Base-by-base conservation (phyloP, 2,888 invertebrate genomes). In the Chrysolina americana region DNA sequence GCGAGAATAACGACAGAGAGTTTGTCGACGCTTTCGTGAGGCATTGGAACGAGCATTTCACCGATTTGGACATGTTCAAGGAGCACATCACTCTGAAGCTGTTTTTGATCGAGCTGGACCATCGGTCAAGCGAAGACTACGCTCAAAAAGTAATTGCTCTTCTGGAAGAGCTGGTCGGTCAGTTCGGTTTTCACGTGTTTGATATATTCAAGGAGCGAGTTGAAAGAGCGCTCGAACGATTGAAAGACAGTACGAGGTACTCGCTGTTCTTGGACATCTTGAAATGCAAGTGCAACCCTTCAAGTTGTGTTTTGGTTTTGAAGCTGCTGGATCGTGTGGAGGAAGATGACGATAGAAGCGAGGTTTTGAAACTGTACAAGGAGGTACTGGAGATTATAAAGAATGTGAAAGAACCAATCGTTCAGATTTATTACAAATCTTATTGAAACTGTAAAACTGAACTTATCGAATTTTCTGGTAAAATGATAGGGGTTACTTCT, bases 251-350 rank as follows among this genome's bases (percentile, higher is more conserved):
- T 1, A 63, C 65, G 50, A 41, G 15, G 13, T 71, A 71, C 44
- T 15, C 50, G 13, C 56, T 74, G 15, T 48, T 62, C 56, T 64
- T 71, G 59, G 41, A 65, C 8, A 65, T 76, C 47, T 47, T 76
- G 47, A 69, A 63, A n/a, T 66, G 41, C 47, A 73, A 76, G 70
- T 23, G 36, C 28, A 50, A 59, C 19, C 23, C 63, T 15, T 59
- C 36, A 19, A 76, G 62, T 71, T 76, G 71, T 41, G 63, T 70
- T 11, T 66, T 76, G n/a, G 69, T 71, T 48, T 28, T 76, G 17
- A 66, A 76, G n/a, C 19, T 44, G 9, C 28, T 73, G 17, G 6
- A 10, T 1, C 11, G 15, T 15, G 28, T 41, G 1, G 41, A 11
- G 5, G 62, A 47, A 13, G 47, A 23, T 3, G 69, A 69, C 2